Conservation (phyloP, 2,888 invertebrate genomes). For the Rotaria socialis region DNA sequence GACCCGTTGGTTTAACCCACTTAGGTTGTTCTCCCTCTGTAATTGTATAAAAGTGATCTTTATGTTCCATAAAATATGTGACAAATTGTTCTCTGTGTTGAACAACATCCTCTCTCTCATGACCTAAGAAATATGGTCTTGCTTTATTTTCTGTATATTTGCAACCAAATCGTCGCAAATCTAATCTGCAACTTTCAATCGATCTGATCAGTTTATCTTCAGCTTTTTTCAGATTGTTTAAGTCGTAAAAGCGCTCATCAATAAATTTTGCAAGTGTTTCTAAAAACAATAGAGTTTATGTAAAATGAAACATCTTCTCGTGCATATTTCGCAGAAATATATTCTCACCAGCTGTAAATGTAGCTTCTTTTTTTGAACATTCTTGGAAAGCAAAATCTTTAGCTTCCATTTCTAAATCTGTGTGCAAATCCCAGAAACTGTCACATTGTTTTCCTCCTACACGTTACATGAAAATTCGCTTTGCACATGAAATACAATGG, state of each 20-base stretch:
- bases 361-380: neutral
- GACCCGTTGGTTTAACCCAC: neutral
- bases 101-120: neutral
- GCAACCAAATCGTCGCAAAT: neutral
- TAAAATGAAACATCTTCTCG: too few species aligned
- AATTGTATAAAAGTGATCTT: conserved; percentile 2
- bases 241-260: conserved; percentile 13
- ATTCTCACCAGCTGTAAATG: neutral
- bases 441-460: too few species aligned
- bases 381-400: too few species aligned
- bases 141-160: neutral
- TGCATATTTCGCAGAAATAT: too few species aligned
- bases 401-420: too few species aligned
- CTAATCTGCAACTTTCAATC: conserved; percentile 22
- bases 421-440: too few species aligned
- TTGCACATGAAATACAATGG: too few species aligned
- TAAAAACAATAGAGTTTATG: too few species aligned
- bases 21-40: neutral
- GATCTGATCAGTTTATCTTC: conserved; percentile 1
- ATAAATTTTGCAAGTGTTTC: neutral
- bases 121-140: neutral
- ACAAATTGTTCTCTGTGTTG: too few species aligned
- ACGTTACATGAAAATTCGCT: too few species aligned
- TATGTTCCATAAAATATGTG: neutral
- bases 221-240: neutral